Base-by-base conservation (phyloP, 2,888 invertebrate genomes). In the Coenonympha arcania region DNA sequence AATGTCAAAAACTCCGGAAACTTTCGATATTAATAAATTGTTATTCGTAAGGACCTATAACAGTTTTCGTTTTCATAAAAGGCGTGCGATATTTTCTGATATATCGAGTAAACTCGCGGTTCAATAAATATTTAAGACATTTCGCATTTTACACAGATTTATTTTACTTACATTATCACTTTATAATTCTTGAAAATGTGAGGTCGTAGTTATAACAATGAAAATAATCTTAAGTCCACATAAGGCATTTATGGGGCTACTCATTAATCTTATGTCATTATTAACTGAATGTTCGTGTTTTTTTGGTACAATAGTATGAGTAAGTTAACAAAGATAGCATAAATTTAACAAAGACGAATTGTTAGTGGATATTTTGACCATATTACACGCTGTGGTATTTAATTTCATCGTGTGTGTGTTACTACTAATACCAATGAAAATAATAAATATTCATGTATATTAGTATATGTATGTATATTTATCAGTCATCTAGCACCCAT, bases 201-300 rank as follows among this genome's bases (percentile, higher is more conserved):
- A 53, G 53, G 53, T 43, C 43, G 22, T 11, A 41, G 46, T 33
- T 39, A 33, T 37, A 49, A 50, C 46, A 50, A 49, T 22, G 24
- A 26, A 9, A 40, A 19, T 39, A 22, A 16, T 33, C n/a, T n/a
- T n/a, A n/a, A n/a, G 8, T 8, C 9, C 28, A 8, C 43, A 28
- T 52, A 39, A 33, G 50, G 50, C 18, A 46, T 52, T 49, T 49
- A 52, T 45, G 49, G 45, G 30, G 41, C 36, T 53, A 47, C 43
- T 50, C 33, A 42, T 53, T 33, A 45, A 39, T 26, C n/a, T 42
- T 36, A 24, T 16, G 20, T 37, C 43, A 28, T 6, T 24, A 39
- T 24, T 3, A 5, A n/a, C n/a, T n/a, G n/a, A n/a, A n/a, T n/a
- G n/a, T 9, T 15, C 15, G 8, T 20, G 26, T 3, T 34, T 54